Evolutionary conservation across 2,797 vertebrate genomes (phyloP).

Genomic region (Sylvia borin): DNA sequence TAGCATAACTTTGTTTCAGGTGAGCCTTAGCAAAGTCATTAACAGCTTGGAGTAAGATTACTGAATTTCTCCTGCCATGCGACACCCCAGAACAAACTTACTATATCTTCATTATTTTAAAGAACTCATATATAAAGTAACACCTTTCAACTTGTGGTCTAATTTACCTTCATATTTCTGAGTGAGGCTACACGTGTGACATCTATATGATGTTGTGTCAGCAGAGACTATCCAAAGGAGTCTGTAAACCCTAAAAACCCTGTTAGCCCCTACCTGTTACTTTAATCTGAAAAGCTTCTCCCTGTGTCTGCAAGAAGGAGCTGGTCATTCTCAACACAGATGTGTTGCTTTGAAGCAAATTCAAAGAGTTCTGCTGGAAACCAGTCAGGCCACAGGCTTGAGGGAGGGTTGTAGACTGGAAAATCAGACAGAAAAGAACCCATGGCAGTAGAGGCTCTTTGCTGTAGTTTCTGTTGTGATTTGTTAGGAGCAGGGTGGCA

Average conservation of each 20-base stretch:
- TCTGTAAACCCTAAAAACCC: not conserved
- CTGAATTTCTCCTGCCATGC: not conserved
- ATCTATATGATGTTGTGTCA: not conserved
- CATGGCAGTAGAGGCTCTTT: not conserved
- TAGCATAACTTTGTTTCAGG: not conserved
- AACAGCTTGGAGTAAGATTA: not conserved
- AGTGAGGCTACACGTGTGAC: rapidly evolving
- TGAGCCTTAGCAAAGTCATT: not conserved
- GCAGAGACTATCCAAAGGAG: not conserved
- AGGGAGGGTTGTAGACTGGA: constrained; percentile 59
- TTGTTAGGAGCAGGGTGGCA: not conserved
- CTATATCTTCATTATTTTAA: not conserved
- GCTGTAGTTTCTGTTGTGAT: not conserved
- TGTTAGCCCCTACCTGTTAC: constrained; percentile 67
- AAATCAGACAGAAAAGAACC: constrained; percentile 9
- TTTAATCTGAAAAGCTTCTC: constrained; percentile 64
- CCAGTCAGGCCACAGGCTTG: constrained; percentile 65
- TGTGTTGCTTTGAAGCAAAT: constrained; percentile 65
- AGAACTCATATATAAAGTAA: not conserved
- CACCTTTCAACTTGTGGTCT: not conserved
- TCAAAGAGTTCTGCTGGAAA: constrained; percentile 60
- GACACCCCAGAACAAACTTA: not conserved
- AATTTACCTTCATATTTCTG: not conserved
- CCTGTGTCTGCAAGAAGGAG: constrained; percentile 60
- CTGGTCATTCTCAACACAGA: constrained; percentile 49